Evolutionary conservation across 37 sponge, comb jelly and placozoan genomes (phyloP).

Genomic region (Agelas oroides): DNA sequence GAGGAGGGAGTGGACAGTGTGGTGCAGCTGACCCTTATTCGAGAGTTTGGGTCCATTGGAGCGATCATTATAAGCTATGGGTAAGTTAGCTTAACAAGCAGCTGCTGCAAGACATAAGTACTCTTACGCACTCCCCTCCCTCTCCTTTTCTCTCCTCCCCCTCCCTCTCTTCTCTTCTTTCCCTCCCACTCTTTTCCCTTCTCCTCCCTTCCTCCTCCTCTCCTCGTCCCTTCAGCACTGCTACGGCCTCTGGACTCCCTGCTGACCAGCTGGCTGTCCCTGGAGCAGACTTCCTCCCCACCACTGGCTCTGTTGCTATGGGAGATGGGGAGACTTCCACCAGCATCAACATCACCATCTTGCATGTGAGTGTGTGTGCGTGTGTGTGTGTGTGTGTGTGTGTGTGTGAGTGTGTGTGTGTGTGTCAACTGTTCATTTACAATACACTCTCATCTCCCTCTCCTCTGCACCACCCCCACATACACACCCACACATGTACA

Average conservation of each 20-base stretch:
- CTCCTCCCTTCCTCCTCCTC: not conserved
- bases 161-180: not conserved
- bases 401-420: not conserved
- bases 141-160: not conserved
- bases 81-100: conserved; percentile 12
- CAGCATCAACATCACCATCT: conserved; percentile 65
- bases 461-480: no score
- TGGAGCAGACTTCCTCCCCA: conserved; percentile 46
- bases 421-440: not conserved
- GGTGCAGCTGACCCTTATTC: conserved; percentile 64
- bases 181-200: not conserved
- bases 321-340: conserved; percentile 48
- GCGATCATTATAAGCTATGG: conserved; percentile 58
- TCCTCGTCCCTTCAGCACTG: conserved; percentile 23
- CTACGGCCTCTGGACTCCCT: not conserved
- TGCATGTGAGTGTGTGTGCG: conserved; percentile 38
- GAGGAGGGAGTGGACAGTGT: conserved; percentile 42
- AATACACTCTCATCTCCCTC: no score
- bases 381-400: not conserved
- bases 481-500: no score
- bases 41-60: conserved; percentile 84
- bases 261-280: conserved; percentile 23
- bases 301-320: conserved; percentile 35
- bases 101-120: no score
- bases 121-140: not conserved